Conservation (phyloP, 2,797 vertebrate species). For the Myripristis jacobus region DNA sequence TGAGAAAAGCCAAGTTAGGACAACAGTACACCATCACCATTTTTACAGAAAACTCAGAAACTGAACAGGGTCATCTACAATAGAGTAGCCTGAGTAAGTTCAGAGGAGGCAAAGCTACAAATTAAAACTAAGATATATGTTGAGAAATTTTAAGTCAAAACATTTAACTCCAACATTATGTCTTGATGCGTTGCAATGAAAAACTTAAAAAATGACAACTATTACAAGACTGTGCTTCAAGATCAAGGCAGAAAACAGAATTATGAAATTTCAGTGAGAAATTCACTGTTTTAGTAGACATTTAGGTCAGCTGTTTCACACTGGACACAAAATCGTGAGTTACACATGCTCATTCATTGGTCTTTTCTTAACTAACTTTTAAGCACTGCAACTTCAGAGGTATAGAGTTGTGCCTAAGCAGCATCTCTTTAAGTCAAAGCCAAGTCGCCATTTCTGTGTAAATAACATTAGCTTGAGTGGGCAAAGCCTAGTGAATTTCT, state of each 20-base stretch:
- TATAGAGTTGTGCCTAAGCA: neutral
- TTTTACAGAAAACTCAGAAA: no score
- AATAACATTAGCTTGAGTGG: conserved; percentile 22
- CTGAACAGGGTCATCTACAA: no score
- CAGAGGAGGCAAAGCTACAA: neutral
- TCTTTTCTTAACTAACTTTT: conserved; percentile 23
- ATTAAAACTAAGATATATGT: neutral
- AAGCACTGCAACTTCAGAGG: conserved; percentile 2
- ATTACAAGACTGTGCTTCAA: no score
- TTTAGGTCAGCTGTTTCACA: conserved; percentile 52
- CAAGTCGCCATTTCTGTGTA: conserved; percentile 8
- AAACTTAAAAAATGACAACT: no score
- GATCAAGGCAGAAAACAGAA: neutral
- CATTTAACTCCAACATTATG: no score
- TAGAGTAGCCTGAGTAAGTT: neutral
- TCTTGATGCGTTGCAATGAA: no score
- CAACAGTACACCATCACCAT: neutral
- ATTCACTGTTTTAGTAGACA: conserved; percentile 50
- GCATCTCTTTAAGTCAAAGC: conserved; percentile 20
- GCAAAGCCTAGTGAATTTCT: conserved; percentile 19
- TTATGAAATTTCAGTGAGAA: conserved; percentile 24
- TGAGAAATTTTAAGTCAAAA: no score
- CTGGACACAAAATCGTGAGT: conserved; percentile 16
- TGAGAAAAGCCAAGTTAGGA: conserved; percentile 30
- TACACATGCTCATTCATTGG: conserved; percentile 48